Base-by-base conservation (phyloP, 2,113 vertebrate species). In the Perca schrenkii region DNA sequence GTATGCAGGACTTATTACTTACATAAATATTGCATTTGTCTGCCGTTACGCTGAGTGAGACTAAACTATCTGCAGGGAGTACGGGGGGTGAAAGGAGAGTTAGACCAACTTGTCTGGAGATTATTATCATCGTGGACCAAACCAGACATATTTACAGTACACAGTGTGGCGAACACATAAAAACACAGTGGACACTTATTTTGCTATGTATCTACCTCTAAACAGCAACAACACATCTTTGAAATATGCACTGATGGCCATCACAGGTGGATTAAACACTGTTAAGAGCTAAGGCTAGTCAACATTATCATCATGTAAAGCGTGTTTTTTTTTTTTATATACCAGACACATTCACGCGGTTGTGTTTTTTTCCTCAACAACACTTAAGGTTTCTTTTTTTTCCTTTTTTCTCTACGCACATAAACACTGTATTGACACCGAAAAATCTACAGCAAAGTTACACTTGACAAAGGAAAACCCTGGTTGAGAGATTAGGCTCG, bases 11-110 rank as follows among this genome's bases (percentile, higher is more conserved):
- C 83, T 83, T 68, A 82, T 88, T 86, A 93, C 88, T 82, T 62
- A 93, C 93, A 94, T 87, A 93, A 90, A 93, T 93, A 93, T 93
- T 93, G 93, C 93, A 93, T 94, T 90, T 89, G 83, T 90, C 80
- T 90, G 75, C 86, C 80, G 60, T 81, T 76, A 82, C 28, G 71
- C 74, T 43, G 76, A 84, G 87, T 40, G 84, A 86, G 74, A 83
- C 88, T 83, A 86, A 84, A 84, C 80, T 87, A 89, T 83, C 36
- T 79, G 86, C 81, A 74, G 70, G 83, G 74, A 62, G 46, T 36
- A 10, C 0, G 8, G 12, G 25, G 28, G 19, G 34, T 34, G 34
- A 6, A 34, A 34, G 34, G 16, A 34, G 56, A 13, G 47, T 74
- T 40, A 50, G 74, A 83, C 82, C 80, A 86, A 84, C 66, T 17